A percentile compares a stretch with the other conserved stretches of the same genome.
These are phyloP conservation scores for Catharus fuscescens DNA, from an alignment of 2,113 vertebrate species.

Conservation along the genomic window DNA sequence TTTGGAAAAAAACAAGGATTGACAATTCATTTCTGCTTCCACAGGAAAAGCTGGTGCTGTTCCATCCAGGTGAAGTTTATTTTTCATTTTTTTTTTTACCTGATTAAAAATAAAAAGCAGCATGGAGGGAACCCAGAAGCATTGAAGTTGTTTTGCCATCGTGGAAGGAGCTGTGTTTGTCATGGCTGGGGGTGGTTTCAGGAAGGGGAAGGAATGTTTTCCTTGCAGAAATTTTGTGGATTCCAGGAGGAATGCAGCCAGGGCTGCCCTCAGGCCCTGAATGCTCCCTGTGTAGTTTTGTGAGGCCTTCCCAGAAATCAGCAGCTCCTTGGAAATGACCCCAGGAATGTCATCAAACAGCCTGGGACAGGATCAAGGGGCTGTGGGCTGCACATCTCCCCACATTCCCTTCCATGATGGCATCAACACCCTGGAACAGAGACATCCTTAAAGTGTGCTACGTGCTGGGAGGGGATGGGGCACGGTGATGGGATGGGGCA, in stretches of 20 bases:
- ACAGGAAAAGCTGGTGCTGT: neutral
- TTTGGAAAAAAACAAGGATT: neutral
- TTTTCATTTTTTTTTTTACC: neutral
- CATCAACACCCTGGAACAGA: neutral
- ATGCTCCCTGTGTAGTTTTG: conserved; percentile 39
- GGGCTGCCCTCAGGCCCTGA: neutral
- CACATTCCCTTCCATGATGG: neutral
- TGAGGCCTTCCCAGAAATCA: conserved; percentile 52
- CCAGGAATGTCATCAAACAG: neutral
- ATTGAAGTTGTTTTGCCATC: neutral
- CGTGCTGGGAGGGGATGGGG: no score
- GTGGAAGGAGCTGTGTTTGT: neutral
- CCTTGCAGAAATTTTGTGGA: neutral
- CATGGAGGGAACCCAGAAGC: neutral
- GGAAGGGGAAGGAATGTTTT: conserved; percentile 39
- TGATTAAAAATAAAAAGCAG: neutral
- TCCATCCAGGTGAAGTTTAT: neutral
- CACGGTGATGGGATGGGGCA: no score
- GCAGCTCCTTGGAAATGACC: neutral
- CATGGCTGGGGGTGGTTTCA: neutral
- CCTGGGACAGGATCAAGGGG: neutral
- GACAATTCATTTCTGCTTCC: neutral
- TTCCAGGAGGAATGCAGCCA: conserved; percentile 23
- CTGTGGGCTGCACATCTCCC: neutral
- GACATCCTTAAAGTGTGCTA: neutral